phyloP scores from a whole-genome alignment of 2,888 invertebrate species.

The Argynnis bischoffii region DNA sequence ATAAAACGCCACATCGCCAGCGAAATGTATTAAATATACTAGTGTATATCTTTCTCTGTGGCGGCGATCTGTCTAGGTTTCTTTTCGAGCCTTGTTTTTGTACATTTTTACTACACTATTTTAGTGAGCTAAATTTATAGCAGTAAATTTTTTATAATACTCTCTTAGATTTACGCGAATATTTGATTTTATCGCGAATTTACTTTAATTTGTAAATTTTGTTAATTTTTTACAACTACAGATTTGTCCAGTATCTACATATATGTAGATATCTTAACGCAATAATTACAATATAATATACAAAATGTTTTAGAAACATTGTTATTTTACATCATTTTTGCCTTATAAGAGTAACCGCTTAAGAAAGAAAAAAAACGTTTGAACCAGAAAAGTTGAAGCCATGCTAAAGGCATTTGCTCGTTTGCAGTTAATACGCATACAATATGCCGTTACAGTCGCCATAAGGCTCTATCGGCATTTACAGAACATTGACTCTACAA shows the following conservation, averaged over 20 bases:
- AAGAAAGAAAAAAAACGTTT: background rate
- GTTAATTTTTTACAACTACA: no score
- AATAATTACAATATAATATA: no score
- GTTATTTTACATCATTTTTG: no score
- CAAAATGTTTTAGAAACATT: no score
- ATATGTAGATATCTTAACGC: no score
- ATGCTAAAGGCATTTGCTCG: slow-evolving; percentile 15
- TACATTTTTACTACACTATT: slow-evolving; percentile 15
- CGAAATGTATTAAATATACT: slow-evolving; percentile 39
- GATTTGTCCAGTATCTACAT: no score
- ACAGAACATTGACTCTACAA: slow-evolving; percentile 33
- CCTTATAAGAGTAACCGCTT: no score
- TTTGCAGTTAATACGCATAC: slow-evolving; percentile 49
- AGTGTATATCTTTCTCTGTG: slow-evolving; percentile 37
- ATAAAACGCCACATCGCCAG: slow-evolving; percentile 35
- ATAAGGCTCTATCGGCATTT: slow-evolving; percentile 38
- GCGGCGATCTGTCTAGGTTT: slow-evolving; percentile 40
- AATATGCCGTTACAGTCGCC: slow-evolving; percentile 49
- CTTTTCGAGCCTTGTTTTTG: slow-evolving; percentile 30
- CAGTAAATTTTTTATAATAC: background rate
- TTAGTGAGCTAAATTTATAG: slow-evolving; percentile 16
- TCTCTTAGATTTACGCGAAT: background rate
- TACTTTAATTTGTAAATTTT: background rate
- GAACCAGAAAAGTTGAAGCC: slow-evolving; percentile 12
- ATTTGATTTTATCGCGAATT: background rate